phyloP scores from a whole-genome alignment of 2,797 vertebrate species.

The Sebastes jordani region DNA sequence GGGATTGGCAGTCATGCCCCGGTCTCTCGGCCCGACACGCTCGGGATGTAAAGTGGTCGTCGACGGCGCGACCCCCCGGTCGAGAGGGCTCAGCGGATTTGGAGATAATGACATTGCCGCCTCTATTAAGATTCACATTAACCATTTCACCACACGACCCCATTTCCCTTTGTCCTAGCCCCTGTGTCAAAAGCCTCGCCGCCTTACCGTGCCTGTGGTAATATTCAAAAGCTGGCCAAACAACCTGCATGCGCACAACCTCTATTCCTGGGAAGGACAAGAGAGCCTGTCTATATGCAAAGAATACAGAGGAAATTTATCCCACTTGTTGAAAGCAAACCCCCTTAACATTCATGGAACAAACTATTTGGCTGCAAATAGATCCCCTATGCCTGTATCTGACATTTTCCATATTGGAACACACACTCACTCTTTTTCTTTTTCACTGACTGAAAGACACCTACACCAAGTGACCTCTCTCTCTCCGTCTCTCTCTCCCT shows the following conservation, averaged over 20 bases:
- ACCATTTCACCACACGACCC: constrained; percentile 70
- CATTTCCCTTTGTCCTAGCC: constrained; percentile 70
- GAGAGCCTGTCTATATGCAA: constrained; percentile 61
- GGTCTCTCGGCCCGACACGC: constrained; percentile 61
- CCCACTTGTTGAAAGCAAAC: constrained; percentile 57
- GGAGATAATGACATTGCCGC: constrained; percentile 78
- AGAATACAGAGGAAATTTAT: constrained; percentile 45
- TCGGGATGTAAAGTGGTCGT: constrained; percentile 75
- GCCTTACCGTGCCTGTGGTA: constrained; percentile 24
- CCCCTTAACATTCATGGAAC: constrained; percentile 59
- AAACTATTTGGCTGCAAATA: constrained; percentile 49
- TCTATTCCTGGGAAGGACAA: constrained; percentile 27
- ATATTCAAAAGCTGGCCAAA: constrained; percentile 59
- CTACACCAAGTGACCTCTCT: constrained; percentile 1
- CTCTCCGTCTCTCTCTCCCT: not conserved
- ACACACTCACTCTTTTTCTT: constrained; percentile 24
- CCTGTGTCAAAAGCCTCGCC: constrained; percentile 57
- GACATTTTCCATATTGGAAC: constrained; percentile 40
- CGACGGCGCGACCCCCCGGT: constrained; percentile 58
- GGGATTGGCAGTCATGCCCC: constrained; percentile 80
- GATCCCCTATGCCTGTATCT: constrained; percentile 16
- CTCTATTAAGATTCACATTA: constrained; percentile 80
- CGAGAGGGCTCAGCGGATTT: constrained; percentile 77
- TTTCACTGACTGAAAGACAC: constrained; percentile 44
- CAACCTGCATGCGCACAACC: constrained; percentile 27